Evolutionary conservation across 1,140 invertebrate species (phyloP).

Genomic region (Macrobrachium rosenbergii): DNA sequence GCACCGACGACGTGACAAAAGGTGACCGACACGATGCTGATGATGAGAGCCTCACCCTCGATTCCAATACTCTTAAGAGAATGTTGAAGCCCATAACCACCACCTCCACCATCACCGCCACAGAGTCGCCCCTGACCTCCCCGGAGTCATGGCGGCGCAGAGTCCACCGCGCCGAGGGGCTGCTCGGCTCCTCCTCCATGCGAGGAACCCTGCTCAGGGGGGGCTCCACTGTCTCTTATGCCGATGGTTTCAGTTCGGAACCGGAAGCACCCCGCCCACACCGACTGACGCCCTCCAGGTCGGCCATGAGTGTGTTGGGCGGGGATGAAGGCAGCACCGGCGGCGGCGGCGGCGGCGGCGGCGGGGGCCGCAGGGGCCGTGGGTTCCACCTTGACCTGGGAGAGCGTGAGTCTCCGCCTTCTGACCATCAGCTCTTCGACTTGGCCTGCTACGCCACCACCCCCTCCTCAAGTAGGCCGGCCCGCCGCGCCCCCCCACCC

Average conservation of each 20-base stretch:
- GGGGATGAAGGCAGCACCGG: slow-evolving; percentile 34
- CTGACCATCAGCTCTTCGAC: slow-evolving; percentile 92
- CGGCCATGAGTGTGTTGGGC: slow-evolving; percentile 63
- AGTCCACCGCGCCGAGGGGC: slow-evolving; percentile 91
- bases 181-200: slow-evolving; percentile 75
- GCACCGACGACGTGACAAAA: slow-evolving; percentile 80
- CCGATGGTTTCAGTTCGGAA: slow-evolving; percentile 72
- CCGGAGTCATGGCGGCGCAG: slow-evolving; percentile 71
- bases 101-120: slow-evolving; percentile 70
- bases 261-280: slow-evolving; percentile 69
- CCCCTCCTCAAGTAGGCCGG: slow-evolving; percentile 81
- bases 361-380: slow-evolving; percentile 59
- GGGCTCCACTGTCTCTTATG: slow-evolving; percentile 55
- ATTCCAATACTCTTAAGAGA: slow-evolving; percentile 90
- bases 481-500: slow-evolving; percentile 48
- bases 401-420: slow-evolving; percentile 85
- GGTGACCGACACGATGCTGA: slow-evolving; percentile 60
- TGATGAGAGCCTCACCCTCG: slow-evolving; percentile 68
- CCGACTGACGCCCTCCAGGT: slow-evolving; percentile 71
- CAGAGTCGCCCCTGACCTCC: slow-evolving; percentile 54
- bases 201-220: slow-evolving; percentile 39
- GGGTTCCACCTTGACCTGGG: slow-evolving; percentile 78
- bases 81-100: slow-evolving; percentile 92
- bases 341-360: slow-evolving; percentile 14
- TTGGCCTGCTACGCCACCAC: slow-evolving; percentile 94